These are phyloP conservation scores for Todus mexicanus DNA, from an alignment of 2,797 vertebrate genomes.

Conservation along the genomic window DNA sequence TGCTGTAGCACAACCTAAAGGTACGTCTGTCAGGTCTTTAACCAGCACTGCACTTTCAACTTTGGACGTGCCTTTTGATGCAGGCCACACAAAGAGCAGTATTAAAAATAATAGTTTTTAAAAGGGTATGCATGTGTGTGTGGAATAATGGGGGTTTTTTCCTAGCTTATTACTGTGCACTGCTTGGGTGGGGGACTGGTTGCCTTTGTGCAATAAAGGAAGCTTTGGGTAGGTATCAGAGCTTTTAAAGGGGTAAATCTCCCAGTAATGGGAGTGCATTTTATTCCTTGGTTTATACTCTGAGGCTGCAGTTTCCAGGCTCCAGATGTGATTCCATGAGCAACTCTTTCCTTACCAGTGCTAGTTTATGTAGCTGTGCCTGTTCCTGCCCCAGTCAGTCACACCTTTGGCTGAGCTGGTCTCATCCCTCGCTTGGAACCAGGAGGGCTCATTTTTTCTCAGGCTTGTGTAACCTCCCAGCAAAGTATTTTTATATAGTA, in stretches of 20 bases:
- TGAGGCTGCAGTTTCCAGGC: neutral
- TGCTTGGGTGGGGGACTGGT: neutral
- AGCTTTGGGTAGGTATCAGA: neutral
- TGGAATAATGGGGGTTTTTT: neutral
- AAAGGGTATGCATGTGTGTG: no score
- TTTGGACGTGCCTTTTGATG: neutral
- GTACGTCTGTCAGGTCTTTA: neutral
- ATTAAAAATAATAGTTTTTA: neutral
- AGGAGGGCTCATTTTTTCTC: neutral
- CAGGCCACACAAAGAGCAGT: neutral
- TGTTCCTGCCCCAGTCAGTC: neutral
- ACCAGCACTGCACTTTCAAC: neutral
- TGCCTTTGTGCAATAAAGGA: neutral
- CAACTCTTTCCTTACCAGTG: neutral
- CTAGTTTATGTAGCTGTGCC: accelerated
- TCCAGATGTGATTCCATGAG: neutral
- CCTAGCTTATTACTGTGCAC: neutral
- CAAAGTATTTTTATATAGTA: neutral
- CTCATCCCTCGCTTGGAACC: neutral
- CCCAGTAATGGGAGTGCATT: neutral
- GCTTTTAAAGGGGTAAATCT: neutral
- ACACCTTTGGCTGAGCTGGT: neutral
- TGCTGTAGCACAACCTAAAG: neutral
- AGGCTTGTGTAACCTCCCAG: neutral
- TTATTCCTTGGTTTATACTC: neutral